A percentile compares a stretch with the other conserved stretches of the same genome.
phyloP scores from a whole-genome alignment of 2,888 invertebrate species.

The Gastrophysa polygoni region DNA sequence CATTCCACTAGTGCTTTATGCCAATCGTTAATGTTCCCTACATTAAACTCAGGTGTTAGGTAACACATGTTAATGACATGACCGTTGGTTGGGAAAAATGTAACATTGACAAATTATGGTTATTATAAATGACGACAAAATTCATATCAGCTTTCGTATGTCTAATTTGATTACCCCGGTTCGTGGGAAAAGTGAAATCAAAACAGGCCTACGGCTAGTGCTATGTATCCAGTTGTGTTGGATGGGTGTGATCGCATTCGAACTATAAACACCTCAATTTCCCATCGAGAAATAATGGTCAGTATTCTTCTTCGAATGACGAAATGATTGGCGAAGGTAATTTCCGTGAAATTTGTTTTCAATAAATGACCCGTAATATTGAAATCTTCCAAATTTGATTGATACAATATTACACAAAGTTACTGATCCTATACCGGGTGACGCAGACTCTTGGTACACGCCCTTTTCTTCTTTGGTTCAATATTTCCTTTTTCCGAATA shows the following conservation, averaged over 20 bases:
- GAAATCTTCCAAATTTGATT: too few species aligned
- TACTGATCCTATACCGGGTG: too few species aligned
- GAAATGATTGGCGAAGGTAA: too few species aligned
- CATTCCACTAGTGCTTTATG: too few species aligned
- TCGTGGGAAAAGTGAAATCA: slow-evolving; percentile 1
- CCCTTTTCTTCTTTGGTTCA: too few species aligned
- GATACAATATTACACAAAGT: too few species aligned
- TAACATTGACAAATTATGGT: slow-evolving; percentile 1
- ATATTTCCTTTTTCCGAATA: too few species aligned
- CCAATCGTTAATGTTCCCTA: neutral
- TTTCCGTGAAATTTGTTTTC: too few species aligned
- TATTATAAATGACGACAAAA: neutral
- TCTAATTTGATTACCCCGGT: neutral
- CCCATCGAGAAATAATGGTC: neutral
- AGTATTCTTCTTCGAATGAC: too few species aligned
- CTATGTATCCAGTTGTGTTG: neutral
- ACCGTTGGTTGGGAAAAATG: neutral
- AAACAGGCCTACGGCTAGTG: neutral
- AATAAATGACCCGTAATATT: too few species aligned
- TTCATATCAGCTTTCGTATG: neutral
- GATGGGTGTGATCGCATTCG: neutral
- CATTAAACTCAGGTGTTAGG: neutral
- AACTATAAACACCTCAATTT: neutral
- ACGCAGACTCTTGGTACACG: too few species aligned
- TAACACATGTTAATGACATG: neutral